Evolutionary conservation across 2,113 vertebrate genomes (phyloP), one percentile per base, ranked within the genome.

Genomic region (Hucho hucho): DNA sequence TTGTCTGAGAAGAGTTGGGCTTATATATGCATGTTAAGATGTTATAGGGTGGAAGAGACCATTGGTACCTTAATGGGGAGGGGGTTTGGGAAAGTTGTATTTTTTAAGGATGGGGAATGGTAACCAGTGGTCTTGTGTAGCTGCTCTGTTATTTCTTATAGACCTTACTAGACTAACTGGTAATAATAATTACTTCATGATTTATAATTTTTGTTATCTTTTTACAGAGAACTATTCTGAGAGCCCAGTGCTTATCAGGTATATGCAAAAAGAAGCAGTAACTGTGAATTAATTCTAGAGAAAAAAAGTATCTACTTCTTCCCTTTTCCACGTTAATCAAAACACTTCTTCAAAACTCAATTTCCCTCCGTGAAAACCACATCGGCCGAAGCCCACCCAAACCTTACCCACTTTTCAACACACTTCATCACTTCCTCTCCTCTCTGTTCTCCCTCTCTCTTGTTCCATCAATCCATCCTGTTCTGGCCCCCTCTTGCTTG

Each of bases 241-340:
- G 82, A 92, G 89, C 83, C 87, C 85, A 63, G 88, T 79, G 88
- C 89, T 94, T 87, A 83, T 92, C 91, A 91, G 86, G 92, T 91
- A 90, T 93, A 93, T 94, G 92, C 93, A 93, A 93, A 92, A 90
- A 90, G 87, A 93, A 92, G 89, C 87, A 92, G 84, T 90, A 88
- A 92, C 90, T 93, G 91, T 92, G 92, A 92, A 90, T 83, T 92
- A 89, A 90, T 72, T 76, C 81, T 87, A 89, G 79, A 70, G 68
- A 88, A 84, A 87, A 83, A 75, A 83, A 83, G 71, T 79, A 91
- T 89, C 80, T 81, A 81, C 84, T 91, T 87, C 86, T 89, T 92
- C 90, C 37, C 86, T 86, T 72, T 43, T 25, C 43, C 70, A 53
- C 4, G 6, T 72, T 26, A 26, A 81, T 79, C 28, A 73, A 20